These are phyloP conservation scores for Marcusenius ussheri DNA, from an alignment of 2,113 vertebrate genomes.

Conservation along the genomic window DNA sequence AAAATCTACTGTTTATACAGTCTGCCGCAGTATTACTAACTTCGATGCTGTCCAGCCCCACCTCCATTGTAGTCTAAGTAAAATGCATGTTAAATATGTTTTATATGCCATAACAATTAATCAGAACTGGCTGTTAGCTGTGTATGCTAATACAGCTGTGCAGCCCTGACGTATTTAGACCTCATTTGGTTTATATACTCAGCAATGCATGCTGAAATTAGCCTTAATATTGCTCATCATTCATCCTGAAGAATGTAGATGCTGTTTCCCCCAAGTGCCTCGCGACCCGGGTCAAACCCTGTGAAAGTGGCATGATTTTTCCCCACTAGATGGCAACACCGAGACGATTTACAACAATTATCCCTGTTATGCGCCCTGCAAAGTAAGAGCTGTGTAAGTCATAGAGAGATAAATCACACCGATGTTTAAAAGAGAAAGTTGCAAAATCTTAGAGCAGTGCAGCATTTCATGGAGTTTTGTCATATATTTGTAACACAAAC, in stretches of 20 bases:
- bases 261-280: neutral
- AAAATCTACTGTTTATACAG: neutral
- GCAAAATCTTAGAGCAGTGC: neutral
- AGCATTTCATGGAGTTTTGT: neutral
- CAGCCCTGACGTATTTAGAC: neutral
- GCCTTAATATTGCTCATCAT: neutral
- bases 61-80: neutral
- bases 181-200: neutral
- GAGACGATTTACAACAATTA: neutral
- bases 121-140: neutral
- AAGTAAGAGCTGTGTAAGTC: neutral
- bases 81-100: neutral
- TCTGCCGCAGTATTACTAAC: neutral
- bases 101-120: neutral
- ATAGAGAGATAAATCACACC: neutral
- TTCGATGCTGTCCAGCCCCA: neutral
- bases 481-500: neutral
- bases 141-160: neutral
- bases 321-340: constrained; percentile 6
- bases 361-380: neutral
- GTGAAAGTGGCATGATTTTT: neutral
- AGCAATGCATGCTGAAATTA: neutral
- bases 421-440: neutral
- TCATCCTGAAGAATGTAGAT: neutral
- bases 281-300: neutral